phyloP scores from a whole-genome alignment of 2,113 vertebrate species.

The Axis porcinus region DNA sequence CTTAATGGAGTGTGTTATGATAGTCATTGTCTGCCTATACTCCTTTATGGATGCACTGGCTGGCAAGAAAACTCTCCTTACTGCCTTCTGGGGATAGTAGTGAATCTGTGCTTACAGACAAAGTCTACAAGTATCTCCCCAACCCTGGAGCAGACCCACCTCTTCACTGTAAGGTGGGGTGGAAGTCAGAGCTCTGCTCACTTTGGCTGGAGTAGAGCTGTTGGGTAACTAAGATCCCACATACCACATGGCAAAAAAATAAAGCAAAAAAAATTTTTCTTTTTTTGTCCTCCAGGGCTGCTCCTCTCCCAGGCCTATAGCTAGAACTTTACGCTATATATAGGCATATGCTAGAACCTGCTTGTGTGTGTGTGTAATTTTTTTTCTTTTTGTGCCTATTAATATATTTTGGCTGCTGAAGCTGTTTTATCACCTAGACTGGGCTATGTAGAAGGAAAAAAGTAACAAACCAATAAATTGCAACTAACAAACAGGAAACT shows the following conservation, averaged over 20 bases:
- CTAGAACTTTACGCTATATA: neutral
- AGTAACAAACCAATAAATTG: neutral
- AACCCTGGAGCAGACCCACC: neutral
- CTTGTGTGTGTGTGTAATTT: neutral
- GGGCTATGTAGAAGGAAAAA: neutral
- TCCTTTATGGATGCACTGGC: neutral
- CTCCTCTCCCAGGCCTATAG: neutral
- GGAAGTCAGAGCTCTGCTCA: neutral
- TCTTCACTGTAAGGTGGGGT: neutral
- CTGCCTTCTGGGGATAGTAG: neutral
- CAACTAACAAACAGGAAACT: neutral
- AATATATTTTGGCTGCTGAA: neutral
- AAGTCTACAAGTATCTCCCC: neutral
- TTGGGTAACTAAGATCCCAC: neutral
- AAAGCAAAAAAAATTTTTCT: neutral
- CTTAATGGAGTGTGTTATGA: neutral
- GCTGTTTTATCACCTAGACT: neutral
- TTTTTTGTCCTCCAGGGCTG: neutral
- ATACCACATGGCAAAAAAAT: neutral
- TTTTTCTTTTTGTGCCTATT: neutral
- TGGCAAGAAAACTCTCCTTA: neutral
- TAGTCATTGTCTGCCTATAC: neutral
- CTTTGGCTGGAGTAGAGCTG: neutral
- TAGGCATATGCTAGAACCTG: neutral
- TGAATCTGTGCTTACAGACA: neutral